phyloP scores from a whole-genome alignment of 1,140 invertebrate species.

The Zaprionus taronus region DNA sequence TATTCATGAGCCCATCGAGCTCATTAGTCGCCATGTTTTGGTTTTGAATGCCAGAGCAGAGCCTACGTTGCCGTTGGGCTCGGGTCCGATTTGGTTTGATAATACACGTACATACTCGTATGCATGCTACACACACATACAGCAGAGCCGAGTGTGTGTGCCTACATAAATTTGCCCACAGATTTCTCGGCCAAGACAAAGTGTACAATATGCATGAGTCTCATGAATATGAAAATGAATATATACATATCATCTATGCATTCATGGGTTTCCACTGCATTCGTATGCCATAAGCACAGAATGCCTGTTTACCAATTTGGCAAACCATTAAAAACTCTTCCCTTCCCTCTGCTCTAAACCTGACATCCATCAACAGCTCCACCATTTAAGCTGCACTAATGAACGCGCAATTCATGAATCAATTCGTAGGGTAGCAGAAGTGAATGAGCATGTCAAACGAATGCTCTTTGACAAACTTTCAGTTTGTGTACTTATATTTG shows the following conservation, averaged over 20 bases:
- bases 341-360: too few species aligned
- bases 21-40: slow-evolving; percentile 20
- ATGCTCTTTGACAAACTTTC: too few species aligned
- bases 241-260: slow-evolving; percentile 2
- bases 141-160: neutral
- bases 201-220: slow-evolving; percentile 17
- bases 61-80: neutral
- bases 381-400: neutral
- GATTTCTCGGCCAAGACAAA: slow-evolving; percentile 14
- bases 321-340: neutral
- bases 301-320: slow-evolving; percentile 36
- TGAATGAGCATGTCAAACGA: too few species aligned
- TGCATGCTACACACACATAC: neutral
- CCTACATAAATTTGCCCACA: neutral
- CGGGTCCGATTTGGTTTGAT: neutral
- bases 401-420: neutral
- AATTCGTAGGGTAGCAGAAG: neutral
- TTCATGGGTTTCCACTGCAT: slow-evolving; percentile 4
- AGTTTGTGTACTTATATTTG: too few species aligned
- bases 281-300: slow-evolving; percentile 33
- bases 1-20: slow-evolving; percentile 33
- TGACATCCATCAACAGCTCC: too few species aligned
- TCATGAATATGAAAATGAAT: slow-evolving; percentile 48
- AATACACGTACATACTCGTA: slow-evolving; percentile 28
- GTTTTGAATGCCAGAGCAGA: neutral